Percentiles rank a stretch among this genome's conserved stretches.
phyloP scores from a whole-genome alignment of 1,140 invertebrate genomes.

The Notospermus geniculatus region DNA sequence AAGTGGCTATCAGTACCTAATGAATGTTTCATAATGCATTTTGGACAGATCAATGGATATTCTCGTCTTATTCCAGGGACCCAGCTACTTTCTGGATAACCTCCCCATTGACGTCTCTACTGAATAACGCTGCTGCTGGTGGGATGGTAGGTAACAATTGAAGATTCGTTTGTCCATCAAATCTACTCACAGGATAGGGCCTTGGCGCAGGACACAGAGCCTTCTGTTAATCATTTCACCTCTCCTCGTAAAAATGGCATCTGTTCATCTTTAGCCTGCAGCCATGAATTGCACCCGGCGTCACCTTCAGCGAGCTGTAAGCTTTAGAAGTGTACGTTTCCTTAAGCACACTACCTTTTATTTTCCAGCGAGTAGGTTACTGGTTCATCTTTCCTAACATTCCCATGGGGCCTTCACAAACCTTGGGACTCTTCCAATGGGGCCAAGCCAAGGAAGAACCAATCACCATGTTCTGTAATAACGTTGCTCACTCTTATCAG shows the following conservation, averaged over 20 bases:
- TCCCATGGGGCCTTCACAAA: background rate
- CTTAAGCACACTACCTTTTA: background rate
- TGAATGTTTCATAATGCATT: no score
- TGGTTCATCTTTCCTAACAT: background rate
- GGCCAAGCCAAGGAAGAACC: background rate
- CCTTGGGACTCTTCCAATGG: background rate
- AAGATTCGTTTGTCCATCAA: no score
- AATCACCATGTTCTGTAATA: background rate
- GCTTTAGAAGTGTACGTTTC: no score
- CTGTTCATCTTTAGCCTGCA: no score
- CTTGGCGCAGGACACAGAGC: no score
- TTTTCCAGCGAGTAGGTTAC: constrained; percentile 1
- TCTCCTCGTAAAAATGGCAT: no score
- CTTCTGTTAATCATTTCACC: no score
- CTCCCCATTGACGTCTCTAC: constrained; percentile 8
- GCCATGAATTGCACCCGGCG: no score
- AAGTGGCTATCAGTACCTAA: no score
- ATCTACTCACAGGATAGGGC: no score
- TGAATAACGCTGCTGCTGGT: constrained; percentile 23
- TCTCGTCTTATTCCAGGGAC: constrained; percentile 10
- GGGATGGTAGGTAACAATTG: constrained; percentile 13
- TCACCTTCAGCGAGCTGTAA: no score
- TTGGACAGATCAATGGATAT: no score
- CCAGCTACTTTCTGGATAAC: constrained; percentile 20
- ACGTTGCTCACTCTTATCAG: background rate